Conservation (phyloP, 2,888 invertebrate species). For the Caenorhabditis sinica region DNA sequence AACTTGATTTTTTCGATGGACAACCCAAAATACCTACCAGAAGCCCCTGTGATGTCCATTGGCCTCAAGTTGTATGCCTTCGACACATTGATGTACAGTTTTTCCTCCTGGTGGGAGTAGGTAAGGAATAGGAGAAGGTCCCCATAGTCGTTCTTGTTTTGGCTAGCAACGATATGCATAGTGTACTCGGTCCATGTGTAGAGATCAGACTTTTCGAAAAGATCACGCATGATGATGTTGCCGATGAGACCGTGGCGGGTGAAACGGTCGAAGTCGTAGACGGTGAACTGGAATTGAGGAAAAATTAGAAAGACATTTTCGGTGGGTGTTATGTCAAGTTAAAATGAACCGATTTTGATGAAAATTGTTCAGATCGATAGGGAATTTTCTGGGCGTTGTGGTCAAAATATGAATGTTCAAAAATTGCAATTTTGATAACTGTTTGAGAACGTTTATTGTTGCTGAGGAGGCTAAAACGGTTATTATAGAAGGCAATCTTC, state of each 20-base stretch:
- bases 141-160: conserved; percentile 92
- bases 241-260: conserved; percentile 92
- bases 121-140: conserved; percentile 94
- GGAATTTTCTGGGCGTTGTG: too few species aligned
- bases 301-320: background rate
- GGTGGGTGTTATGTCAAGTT: too few species aligned
- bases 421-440: too few species aligned
- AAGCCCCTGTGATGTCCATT: conserved; percentile 95
- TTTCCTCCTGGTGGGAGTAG: conserved; percentile 93
- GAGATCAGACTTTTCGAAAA: conserved; percentile 90
- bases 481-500: too few species aligned
- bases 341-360: too few species aligned
- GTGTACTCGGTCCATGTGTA: conserved; percentile 91
- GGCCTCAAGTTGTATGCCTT: conserved; percentile 94
- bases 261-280: conserved; percentile 93
- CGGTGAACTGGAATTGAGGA: conserved; percentile 88
- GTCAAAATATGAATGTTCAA: too few species aligned
- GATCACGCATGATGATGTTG: conserved; percentile 90
- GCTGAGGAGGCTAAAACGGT: too few species aligned
- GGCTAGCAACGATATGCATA: conserved; percentile 91
- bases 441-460: too few species aligned
- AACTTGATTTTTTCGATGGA: background rate
- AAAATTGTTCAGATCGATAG: too few species aligned
- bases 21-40: conserved; percentile 86
- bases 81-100: conserved; percentile 93